Conservation (phyloP, 2,113 vertebrate genomes). For the human region DNA sequence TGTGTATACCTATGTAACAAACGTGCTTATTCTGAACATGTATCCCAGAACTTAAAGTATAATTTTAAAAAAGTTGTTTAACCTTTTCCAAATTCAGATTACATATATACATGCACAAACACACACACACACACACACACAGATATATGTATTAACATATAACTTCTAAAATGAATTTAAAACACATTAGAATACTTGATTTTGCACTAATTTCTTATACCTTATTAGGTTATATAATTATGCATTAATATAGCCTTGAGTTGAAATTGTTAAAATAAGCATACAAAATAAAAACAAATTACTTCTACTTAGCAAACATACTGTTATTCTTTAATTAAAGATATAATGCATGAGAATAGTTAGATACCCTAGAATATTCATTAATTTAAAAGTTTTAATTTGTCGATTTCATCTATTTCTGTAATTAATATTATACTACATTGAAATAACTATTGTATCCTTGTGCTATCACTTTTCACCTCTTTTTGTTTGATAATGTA, state of each 20-base stretch:
- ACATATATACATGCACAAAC: too few relatives aligned
- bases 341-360: conserved; percentile 23
- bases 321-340: not conserved
- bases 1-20: too few relatives aligned
- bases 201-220: not conserved
- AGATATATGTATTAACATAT: not conserved
- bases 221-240: not conserved
- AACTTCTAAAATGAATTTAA: not conserved
- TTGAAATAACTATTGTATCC: not conserved
- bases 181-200: not conserved
- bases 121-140: too few relatives aligned
- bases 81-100: too few relatives aligned
- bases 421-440: not conserved
- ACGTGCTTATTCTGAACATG: too few relatives aligned
- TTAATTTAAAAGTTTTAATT: not conserved
- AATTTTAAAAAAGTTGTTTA: too few relatives aligned
- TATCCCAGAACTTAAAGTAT: too few relatives aligned
- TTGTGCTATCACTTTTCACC: not conserved
- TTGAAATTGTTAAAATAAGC: conserved; percentile 41
- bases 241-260: not conserved
- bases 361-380: not conserved
- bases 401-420: not conserved
- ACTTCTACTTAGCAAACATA: not conserved
- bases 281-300: conserved; percentile 19
- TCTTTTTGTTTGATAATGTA: not conserved